Conservation (phyloP, 2,888 invertebrate species). For the Heliconius hortense region DNA sequence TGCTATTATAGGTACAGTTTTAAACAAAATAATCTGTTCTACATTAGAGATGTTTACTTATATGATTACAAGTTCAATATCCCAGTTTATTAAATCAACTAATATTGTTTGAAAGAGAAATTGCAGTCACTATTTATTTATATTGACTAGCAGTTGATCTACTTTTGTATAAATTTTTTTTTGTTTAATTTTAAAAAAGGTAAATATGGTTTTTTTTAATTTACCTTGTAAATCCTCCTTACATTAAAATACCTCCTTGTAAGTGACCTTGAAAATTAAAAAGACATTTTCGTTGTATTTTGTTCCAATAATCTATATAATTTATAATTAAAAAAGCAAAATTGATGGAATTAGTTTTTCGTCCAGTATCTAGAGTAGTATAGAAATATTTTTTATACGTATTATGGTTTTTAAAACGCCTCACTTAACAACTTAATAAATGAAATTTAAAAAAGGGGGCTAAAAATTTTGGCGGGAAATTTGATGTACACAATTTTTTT, state of each 20-base stretch:
- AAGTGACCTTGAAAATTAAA: not conserved
- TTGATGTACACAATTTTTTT: not conserved
- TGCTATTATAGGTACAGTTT: too few relatives aligned
- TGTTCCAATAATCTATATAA: not conserved
- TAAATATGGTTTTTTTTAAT: not conserved
- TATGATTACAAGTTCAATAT: not conserved
- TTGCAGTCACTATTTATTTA: slow-evolving; percentile 8
- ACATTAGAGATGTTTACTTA: not conserved
- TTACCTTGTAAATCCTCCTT: not conserved
- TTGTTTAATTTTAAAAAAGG: slow-evolving; percentile 5
- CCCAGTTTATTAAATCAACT: not conserved
- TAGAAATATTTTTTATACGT: slow-evolving; percentile 30
- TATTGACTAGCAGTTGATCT: slow-evolving; percentile 6
- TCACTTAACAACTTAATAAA: not conserved
- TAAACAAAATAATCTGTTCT: not conserved
- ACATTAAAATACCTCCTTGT: too few relatives aligned
- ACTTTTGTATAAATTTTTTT: not conserved
- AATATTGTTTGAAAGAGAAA: slow-evolving; percentile 1
- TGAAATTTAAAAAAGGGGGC: not conserved
- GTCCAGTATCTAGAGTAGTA: slow-evolving; percentile 45
- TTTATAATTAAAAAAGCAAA: slow-evolving; percentile 1
- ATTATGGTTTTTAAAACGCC: slow-evolving; percentile 3
- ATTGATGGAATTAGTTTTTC: slow-evolving; percentile 47
- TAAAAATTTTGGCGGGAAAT: not conserved
- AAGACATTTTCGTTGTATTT: not conserved